Base-by-base conservation (phyloP, 2,797 vertebrate genomes). In the Cygnus olor region DNA sequence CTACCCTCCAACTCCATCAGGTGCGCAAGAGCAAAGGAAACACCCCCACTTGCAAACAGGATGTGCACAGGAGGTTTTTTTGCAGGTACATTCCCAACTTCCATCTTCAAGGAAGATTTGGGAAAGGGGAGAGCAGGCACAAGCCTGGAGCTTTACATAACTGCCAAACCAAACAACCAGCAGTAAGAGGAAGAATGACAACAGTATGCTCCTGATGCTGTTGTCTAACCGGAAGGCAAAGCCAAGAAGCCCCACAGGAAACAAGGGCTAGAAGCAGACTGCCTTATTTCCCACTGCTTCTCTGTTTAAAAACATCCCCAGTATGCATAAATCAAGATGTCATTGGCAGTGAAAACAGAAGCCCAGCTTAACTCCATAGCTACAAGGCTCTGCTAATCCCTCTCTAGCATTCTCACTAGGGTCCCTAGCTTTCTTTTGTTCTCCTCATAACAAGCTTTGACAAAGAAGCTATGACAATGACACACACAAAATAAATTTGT, bases 261-360 rank as follows among this genome's bases (percentile, higher is more conserved):
- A 90, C 47, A 71, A 36, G 60, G 58, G 20, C 77, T 83, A 84
- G 88, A 89, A 81, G 86, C 79, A 89, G 88, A 88, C 81, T 56
- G 64, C 51, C 78, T 93, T 90, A 81, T 80, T 96, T 95, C 89
- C 83, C 94, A 95, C 92, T 92, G 80, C 91, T 94, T 91, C 85
- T 77, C 36, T 89, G 78, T 93, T 95, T 89, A 95, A 97, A 95
- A 97, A 93, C 89, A 93, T 92, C 74, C 81, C 74, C 72, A 93
- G 70, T 83, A 96, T 85, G 93, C 88, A 94, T 91, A 96, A 96
- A 94, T 95, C 95, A 93, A 95, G 86, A 96, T 90, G 89, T 93
- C 84, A 94, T 0, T 89, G 82, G 89, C 88, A 93, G 85, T 51
- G 80, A 91, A 92, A 96, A 95, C 76, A 94, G 84, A 92, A 94